A percentile compares a stretch with the other conserved stretches of the same genome.
Conservation (phyloP, 2,888 invertebrate genomes). For the Lasioglossum leucozonium region DNA sequence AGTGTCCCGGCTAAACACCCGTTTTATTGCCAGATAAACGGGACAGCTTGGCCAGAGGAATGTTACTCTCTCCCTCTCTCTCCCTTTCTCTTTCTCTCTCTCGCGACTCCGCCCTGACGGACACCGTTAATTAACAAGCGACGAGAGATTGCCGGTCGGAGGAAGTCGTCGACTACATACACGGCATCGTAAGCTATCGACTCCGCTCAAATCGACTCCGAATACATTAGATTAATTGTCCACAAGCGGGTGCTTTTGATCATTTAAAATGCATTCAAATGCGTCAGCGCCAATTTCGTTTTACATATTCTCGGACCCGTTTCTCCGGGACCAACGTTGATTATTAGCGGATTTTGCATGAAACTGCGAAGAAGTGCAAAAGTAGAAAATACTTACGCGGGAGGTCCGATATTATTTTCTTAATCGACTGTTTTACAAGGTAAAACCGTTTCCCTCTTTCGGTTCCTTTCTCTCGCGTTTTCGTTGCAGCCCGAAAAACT, state of each 20-base stretch:
- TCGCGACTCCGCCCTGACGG: background rate
- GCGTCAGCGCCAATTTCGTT: background rate
- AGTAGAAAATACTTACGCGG: background rate
- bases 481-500: constrained; percentile 10
- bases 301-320: too few relatives aligned
- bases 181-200: constrained; percentile 24
- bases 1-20: constrained; percentile 39
- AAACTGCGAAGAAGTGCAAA: background rate
- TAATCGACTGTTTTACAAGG: background rate
- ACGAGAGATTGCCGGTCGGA: constrained; percentile 18
- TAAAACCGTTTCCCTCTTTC: background rate
- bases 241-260: constrained; percentile 11
- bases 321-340: too few relatives aligned
- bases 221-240: background rate
- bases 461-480: background rate
- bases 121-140: constrained; percentile 52
- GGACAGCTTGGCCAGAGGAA: background rate
- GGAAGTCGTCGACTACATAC: background rate
- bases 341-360: too few relatives aligned
- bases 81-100: too few relatives aligned
- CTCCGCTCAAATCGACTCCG: background rate
- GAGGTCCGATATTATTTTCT: background rate
- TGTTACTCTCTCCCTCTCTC: background rate
- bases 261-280: background rate
- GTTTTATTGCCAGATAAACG: constrained; percentile 49